Conservation (phyloP, 2,888 invertebrate species). For the Pseudanteris insignis region DNA sequence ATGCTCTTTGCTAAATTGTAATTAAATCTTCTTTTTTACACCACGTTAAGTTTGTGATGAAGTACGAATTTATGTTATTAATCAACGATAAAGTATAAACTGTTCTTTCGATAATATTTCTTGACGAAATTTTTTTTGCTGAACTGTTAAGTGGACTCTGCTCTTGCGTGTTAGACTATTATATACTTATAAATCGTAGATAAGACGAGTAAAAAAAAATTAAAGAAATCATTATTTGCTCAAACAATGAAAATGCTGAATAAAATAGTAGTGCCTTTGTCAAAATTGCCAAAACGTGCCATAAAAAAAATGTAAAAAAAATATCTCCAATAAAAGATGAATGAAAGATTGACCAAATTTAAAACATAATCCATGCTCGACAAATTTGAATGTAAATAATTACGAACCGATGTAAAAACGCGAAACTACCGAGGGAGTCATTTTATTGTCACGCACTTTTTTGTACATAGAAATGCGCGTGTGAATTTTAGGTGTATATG, state of each 20-base stretch:
- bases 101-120: too few species aligned
- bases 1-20: too few species aligned
- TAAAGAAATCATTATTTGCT: conserved; percentile 2
- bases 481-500: conserved; percentile 52
- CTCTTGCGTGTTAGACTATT: conserved; percentile 8
- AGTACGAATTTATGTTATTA: conserved; percentile 13
- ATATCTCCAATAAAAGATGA: neutral
- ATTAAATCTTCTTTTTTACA: neutral
- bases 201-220: neutral
- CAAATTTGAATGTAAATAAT: conserved; percentile 34
- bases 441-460: conserved; percentile 22
- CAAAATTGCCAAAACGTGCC: conserved; percentile 35
- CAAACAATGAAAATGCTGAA: conserved; percentile 1
- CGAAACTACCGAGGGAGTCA: conserved; percentile 24
- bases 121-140: neutral
- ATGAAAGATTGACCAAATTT: neutral
- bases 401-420: conserved; percentile 25
- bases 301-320: conserved; percentile 7
- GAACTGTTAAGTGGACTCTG: conserved; percentile 17
- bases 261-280: conserved; percentile 21
- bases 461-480: conserved; percentile 45
- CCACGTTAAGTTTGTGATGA: conserved; percentile 14
- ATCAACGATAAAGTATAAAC: too few species aligned
- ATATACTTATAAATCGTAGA: neutral
- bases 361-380: conserved; percentile 10